Percentiles rank a stretch among this genome's conserved stretches.
These are phyloP conservation scores for Tragulus kanchil DNA, from an alignment of 2,113 vertebrate genomes.

Conservation along the genomic window DNA sequence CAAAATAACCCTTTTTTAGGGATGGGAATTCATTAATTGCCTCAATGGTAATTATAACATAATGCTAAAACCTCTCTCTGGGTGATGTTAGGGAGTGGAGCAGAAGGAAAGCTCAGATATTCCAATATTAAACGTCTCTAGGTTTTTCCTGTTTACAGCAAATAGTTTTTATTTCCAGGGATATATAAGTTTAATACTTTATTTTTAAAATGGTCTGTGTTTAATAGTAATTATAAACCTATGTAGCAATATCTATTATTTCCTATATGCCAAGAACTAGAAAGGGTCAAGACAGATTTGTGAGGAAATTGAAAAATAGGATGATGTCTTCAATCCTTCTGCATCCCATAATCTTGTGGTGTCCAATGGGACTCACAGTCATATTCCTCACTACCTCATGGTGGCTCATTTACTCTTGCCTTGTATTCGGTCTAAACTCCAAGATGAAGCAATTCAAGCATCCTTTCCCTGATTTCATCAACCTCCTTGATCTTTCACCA, in stretches of 20 bases:
- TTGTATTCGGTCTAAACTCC: background rate
- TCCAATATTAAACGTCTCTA: background rate
- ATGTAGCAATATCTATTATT: background rate
- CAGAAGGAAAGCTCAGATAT: background rate
- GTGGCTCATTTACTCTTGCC: background rate
- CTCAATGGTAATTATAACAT: conserved; percentile 1
- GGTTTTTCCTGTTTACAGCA: too few relatives aligned
- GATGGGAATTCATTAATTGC: conserved; percentile 4
- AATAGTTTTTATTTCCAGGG: too few relatives aligned
- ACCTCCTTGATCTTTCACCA: background rate
- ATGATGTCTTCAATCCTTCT: background rate
- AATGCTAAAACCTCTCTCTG: background rate
- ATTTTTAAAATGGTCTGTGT: background rate
- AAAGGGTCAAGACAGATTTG: background rate
- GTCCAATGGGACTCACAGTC: background rate
- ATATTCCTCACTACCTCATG: fast-evolving
- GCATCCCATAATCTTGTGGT: background rate
- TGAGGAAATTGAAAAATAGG: background rate
- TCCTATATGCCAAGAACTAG: background rate
- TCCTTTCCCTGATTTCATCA: background rate
- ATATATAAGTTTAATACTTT: background rate
- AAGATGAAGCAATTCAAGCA: background rate
- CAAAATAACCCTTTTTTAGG: background rate
- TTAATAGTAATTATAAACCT: background rate
- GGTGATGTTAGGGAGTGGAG: background rate